Evolutionary conservation across 1,140 invertebrate species (phyloP), one percentile per base, ranked within the genome.

Genomic region (Dendroctonus ponderosae): DNA sequence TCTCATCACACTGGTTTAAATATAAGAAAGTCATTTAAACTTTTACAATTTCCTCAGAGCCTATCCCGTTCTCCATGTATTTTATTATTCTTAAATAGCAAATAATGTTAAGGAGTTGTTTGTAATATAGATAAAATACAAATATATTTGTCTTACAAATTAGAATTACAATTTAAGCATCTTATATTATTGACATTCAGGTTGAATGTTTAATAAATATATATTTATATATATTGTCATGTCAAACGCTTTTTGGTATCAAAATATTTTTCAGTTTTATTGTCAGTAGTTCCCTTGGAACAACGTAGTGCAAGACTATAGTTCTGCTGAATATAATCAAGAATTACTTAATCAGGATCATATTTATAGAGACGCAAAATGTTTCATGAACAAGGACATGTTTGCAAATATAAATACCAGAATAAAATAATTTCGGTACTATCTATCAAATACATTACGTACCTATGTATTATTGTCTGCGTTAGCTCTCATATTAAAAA

Each of bases 201-300:
- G 26, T 58, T 26, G 12, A 58, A 58, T 58, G 14, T 58, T 48
- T 46, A 46, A 60, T 60, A 60, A 60, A 60, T 60, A 60, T 46
- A 58, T 44, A 26, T 60, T 0, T 60, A 37, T 50, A 62, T 62
- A 62, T 51, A 62, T 50, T 53, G 42, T 50, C 15, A 37, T 62
- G 46, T 38, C 59, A 51, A 50, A 52, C 15, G 37, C 51, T 50
- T 7, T 38, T 46, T 58, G 12, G 46, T 58, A 58, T 44, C 42
- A 58, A 58, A 58, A 58, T 58, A 58, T 58, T 44, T 58, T 26
- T 44, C 14, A 14, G 15, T 42, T 44, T 58, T 58, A 58, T 58
- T 58, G 56, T 58, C 56, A 58, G 52, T 54, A 54, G 52, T 54
- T 54, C 14, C 52, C 11, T 38, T 58, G 7, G 11, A 51, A 15